Percentiles rank a stretch among this genome's conserved stretches.
Evolutionary conservation across 2,113 vertebrate genomes (phyloP).

Genomic region (Rhipidura dahli): DNA sequence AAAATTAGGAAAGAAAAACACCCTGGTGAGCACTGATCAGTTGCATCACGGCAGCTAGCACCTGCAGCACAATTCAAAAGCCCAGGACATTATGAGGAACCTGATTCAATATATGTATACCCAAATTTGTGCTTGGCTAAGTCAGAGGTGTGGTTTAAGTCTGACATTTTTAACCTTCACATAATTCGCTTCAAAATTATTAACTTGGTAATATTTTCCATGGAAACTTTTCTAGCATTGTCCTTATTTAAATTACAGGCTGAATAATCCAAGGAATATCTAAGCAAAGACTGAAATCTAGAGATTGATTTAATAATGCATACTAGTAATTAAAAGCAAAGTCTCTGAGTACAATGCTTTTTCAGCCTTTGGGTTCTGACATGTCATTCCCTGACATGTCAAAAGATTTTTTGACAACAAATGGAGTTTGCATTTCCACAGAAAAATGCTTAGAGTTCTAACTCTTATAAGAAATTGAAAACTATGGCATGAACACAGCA

Average conservation of each 20-base stretch:
- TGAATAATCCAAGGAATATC: not conserved
- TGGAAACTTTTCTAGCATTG: not conserved
- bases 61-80: not conserved
- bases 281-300: not conserved
- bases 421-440: not conserved
- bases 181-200: not conserved
- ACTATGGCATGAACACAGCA: accelerated
- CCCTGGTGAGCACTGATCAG: not conserved
- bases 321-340: not conserved
- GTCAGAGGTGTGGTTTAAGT: not conserved
- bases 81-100: not conserved
- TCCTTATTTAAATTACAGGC: not conserved
- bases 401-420: not conserved
- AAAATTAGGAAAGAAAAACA: not conserved
- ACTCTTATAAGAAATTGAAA: not conserved
- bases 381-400: not conserved
- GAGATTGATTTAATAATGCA: not conserved
- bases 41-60: not conserved
- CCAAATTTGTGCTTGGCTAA: not conserved
- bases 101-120: accelerated
- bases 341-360: not conserved
- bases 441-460: not conserved
- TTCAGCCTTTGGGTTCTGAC: not conserved
- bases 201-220: not conserved
- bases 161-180: not conserved